Percentiles rank a stretch among this genome's conserved stretches.
Conservation (phyloP, 2,888 invertebrate species). For the Epistrophe grossulariae region DNA sequence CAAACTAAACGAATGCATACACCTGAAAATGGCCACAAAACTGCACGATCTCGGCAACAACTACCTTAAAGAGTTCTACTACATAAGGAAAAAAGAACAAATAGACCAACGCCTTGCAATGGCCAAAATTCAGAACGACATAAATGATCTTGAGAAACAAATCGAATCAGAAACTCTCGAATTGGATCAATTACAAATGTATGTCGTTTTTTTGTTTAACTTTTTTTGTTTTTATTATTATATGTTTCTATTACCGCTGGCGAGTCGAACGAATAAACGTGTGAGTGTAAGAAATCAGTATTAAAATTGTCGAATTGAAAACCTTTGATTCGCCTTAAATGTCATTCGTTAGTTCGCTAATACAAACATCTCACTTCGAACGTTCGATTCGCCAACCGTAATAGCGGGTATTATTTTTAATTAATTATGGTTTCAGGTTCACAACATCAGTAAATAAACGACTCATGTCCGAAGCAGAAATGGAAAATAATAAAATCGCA, state of each 20-base stretch:
- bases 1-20: slow-evolving; percentile 79
- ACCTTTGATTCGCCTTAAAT: too few species aligned
- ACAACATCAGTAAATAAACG: slow-evolving; percentile 77
- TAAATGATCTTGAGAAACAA: slow-evolving; percentile 77
- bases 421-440: slow-evolving; percentile 77
- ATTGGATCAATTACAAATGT: slow-evolving; percentile 79
- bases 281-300: too few species aligned
- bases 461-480: slow-evolving; percentile 77
- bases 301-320: too few species aligned
- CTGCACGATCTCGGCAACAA: slow-evolving; percentile 78
- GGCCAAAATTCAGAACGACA: slow-evolving; percentile 76
- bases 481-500: slow-evolving; percentile 77
- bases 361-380: too few species aligned
- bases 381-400: too few species aligned
- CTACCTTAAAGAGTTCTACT: slow-evolving; percentile 80
- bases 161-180: slow-evolving; percentile 78
- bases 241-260: too few species aligned
- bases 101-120: slow-evolving; percentile 77
- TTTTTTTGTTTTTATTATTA: not conserved
- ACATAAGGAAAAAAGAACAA: slow-evolving; percentile 77
- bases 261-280: too few species aligned
- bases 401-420: too few species aligned
- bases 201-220: not conserved
- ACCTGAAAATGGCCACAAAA: slow-evolving; percentile 78
- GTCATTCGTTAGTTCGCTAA: too few species aligned